Evolutionary conservation across 1,140 invertebrate species (phyloP), one percentile per base, ranked within the genome.

Genomic region (Nylanderia fulva): DNA sequence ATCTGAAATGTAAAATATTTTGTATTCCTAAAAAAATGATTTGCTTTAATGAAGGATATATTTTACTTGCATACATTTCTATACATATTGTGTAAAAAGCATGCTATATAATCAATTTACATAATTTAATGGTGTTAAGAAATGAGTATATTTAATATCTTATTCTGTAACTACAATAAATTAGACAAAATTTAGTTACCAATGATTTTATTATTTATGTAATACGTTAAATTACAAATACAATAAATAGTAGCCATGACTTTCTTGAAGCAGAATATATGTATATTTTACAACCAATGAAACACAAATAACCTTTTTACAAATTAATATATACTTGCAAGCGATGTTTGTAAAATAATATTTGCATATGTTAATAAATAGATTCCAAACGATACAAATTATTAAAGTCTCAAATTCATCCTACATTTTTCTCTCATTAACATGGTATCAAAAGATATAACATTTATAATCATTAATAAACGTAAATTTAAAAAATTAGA

Each of bases 181-280:
- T 79, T 79, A 85, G 39, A 79, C 33, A 61, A 52, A 27, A 8
- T 64, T 63, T 48, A 48, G 18, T 76, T 76, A 76, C 18, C 61
- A 76, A 63, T 27, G 18, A 58, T 82, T 72, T 84, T 75, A 84
- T 61, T n/a, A 39, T 64, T n/a, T 76, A 75, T 27, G 33, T 18
- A 76, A 29, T 76, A 21, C 79, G 61, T 88, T 89, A 89, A 86
- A 69, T 88, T 88, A 89, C 72, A 68, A 86, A 86, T 74, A 86
- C 68, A 89, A 89, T 89, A 89, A 89, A 89, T 89, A 89, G 66
- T 60, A 71, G 24, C 33, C 36, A 58, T 27, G 42, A 83, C 21
- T 48, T 15, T 83, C 42, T 42, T 45, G 9, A 80, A 48, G 21
- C 61, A 71, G 0, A 11, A 48, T 85, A 85, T 80, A 80, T 56